These are phyloP conservation scores for Pollenia amentaria DNA, from an alignment of 2,888 invertebrate genomes.

Conservation along the genomic window DNA sequence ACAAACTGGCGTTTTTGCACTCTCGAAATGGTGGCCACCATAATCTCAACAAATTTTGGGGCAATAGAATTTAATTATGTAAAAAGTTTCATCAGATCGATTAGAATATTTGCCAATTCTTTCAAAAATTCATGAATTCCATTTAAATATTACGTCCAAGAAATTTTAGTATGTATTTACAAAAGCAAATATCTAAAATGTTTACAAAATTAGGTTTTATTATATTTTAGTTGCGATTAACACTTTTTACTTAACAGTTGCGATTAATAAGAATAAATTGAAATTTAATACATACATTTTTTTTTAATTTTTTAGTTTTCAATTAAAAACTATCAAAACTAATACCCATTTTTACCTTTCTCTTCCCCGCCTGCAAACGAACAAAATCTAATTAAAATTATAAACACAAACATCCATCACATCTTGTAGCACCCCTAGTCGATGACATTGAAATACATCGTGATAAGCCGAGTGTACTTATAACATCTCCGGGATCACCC, in stretches of 20 bases:
- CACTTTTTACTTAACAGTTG: not conserved
- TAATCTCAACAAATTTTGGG: too few relatives aligned
- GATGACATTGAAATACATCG: conserved; percentile 85
- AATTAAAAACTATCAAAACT: conserved; percentile 36
- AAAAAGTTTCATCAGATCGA: too few relatives aligned
- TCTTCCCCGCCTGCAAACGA: conserved; percentile 10
- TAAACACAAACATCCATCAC: conserved; percentile 20
- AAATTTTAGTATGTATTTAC: not conserved
- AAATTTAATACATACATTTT: not conserved
- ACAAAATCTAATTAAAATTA: conserved; percentile 5
- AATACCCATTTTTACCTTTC: conserved; percentile 43
- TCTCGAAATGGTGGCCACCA: too few relatives aligned
- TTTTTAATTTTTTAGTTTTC: not conserved
- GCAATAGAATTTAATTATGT: too few relatives aligned
- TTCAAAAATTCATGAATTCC: too few relatives aligned
- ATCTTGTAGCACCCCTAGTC: conserved; percentile 78
- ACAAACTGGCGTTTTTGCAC: too few relatives aligned
- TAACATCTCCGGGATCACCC: conserved; percentile 97
- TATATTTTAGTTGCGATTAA: not conserved
- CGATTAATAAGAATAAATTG: not conserved
- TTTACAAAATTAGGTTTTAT: not conserved
- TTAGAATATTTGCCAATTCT: too few relatives aligned
- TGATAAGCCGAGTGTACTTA: conserved; percentile 95
- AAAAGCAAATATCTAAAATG: not conserved
- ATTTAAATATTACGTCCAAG: too few relatives aligned